Evolutionary conservation across 2,797 vertebrate species (phyloP), one percentile per base, ranked within the genome.

Genomic region (Scolopax bukidnonensis): DNA sequence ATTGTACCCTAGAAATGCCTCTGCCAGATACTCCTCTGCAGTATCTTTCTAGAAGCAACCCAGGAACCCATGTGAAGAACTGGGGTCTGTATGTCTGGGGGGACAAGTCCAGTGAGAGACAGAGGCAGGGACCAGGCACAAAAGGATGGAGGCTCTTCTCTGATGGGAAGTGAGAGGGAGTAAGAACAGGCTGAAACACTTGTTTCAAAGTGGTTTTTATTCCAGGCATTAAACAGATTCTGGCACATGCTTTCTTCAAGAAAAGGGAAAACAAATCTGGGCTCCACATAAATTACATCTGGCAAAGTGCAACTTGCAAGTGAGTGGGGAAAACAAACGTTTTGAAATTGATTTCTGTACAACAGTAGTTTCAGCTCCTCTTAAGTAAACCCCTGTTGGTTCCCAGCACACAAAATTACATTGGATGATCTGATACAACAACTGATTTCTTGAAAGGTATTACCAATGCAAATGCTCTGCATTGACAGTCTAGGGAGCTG

Each of bases 221-320:
- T 98, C 95, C 95, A 95, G 96, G 94, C 95, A 95, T 97, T 97
- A 95, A 97, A 98, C 76, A 68, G 88, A 65, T 96, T 98, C 96
- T 96, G 96, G 96, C 95, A 98, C 98, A 98, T 98, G 97, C 98
- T 98, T 98, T 98, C 97, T 95, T 97, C 75, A 96, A 97, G 96
- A 96, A 97, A 96, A 97, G 81, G 93, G 95, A 95, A 97, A 97
- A 97, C 81, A 87, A 96, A 96, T 85, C 90, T 90, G 63, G 50
- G 63, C 78, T 95, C 50, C 90, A 94, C 94, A 93, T 92, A 95
- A 97, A 96, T 94, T 96, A 97, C 87, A 91, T 93, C 86, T 90
- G 88, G 91, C 86, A 95, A 97, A 95, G 80, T 95, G 78, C 53
- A 96, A 64, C 80, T 96, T 94, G 85, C 68, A 94, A 94, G 24